These are phyloP conservation scores for Rhineura floridana DNA, from an alignment of 2,113 vertebrate genomes.

Conservation along the genomic window DNA sequence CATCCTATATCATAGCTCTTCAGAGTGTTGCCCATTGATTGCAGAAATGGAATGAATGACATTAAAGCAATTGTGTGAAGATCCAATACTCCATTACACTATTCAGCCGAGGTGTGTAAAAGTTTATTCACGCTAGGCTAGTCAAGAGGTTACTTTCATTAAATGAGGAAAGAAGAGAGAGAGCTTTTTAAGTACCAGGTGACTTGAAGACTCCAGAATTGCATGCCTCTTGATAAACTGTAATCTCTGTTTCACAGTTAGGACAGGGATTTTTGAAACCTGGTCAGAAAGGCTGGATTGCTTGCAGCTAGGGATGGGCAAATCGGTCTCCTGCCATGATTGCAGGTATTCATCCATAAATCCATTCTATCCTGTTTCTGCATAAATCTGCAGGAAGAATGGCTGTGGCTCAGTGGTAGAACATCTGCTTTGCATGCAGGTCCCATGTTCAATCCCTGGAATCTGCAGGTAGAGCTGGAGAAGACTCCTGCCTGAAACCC, in stretches of 20 bases:
- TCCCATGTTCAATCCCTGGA: no score
- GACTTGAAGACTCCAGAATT: background rate
- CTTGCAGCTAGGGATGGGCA: background rate
- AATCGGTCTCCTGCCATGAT: background rate
- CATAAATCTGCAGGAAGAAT: no score
- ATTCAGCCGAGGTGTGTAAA: background rate
- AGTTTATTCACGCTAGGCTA: constrained; percentile 17
- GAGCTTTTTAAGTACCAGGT: background rate
- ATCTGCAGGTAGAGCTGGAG: no score
- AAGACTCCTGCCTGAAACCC: no score
- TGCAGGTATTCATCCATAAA: background rate
- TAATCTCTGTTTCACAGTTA: background rate
- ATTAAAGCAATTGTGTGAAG: background rate
- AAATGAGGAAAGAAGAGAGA: background rate
- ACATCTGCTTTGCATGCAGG: no score
- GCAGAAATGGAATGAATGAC: constrained; percentile 1
- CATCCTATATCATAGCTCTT: background rate
- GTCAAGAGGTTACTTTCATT: constrained; percentile 16
- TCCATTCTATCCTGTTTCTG: background rate
- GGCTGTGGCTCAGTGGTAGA: no score
- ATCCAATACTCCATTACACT: constrained; percentile 11
- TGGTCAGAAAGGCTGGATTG: background rate
- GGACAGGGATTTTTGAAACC: background rate
- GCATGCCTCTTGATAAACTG: background rate
- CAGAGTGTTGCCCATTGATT: constrained; percentile 21